Percentiles rank a stretch among this genome's conserved stretches.
phyloP scores from a whole-genome alignment of 2,888 invertebrate species.

The Odontomyia ornata region DNA sequence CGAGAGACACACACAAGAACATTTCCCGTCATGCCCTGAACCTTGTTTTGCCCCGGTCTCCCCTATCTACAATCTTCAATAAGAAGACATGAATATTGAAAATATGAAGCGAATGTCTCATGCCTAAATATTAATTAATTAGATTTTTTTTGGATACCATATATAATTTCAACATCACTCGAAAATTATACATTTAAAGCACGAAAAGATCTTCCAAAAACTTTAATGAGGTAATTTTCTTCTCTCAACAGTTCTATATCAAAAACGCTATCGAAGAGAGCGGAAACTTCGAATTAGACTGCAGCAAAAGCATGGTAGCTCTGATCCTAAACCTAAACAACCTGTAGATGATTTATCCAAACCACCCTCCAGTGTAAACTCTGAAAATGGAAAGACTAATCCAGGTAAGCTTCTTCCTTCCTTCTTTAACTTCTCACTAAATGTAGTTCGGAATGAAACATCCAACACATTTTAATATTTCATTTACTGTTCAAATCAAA shows the following conservation, averaged over 20 bases:
- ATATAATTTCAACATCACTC: too few relatives aligned
- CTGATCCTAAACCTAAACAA: slow-evolving; percentile 80
- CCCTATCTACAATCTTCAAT: too few relatives aligned
- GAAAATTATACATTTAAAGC: too few relatives aligned
- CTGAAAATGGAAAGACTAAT: slow-evolving; percentile 80
- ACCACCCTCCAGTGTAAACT: slow-evolving; percentile 69
- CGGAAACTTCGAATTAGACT: slow-evolving; percentile 81
- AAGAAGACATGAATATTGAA: too few relatives aligned
- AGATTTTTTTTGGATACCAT: too few relatives aligned
- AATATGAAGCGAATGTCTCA: too few relatives aligned
- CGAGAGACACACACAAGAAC: too few relatives aligned
- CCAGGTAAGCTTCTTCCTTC: slow-evolving; percentile 70
- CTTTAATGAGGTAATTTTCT: neutral
- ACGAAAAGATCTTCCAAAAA: too few relatives aligned
- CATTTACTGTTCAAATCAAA: neutral
- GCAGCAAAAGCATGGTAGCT: slow-evolving; percentile 81
- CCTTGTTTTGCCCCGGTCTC: too few relatives aligned
- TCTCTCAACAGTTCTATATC: slow-evolving; percentile 77
- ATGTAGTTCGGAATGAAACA: too few relatives aligned
- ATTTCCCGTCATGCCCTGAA: too few relatives aligned
- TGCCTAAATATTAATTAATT: too few relatives aligned
- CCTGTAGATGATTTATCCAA: slow-evolving; percentile 84
- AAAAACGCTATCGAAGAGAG: slow-evolving; percentile 90
- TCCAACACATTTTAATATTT: neutral
- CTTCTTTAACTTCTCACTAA: neutral